Base-by-base conservation (phyloP, 2,888 invertebrate species). In the Latrodectus elegans region DNA sequence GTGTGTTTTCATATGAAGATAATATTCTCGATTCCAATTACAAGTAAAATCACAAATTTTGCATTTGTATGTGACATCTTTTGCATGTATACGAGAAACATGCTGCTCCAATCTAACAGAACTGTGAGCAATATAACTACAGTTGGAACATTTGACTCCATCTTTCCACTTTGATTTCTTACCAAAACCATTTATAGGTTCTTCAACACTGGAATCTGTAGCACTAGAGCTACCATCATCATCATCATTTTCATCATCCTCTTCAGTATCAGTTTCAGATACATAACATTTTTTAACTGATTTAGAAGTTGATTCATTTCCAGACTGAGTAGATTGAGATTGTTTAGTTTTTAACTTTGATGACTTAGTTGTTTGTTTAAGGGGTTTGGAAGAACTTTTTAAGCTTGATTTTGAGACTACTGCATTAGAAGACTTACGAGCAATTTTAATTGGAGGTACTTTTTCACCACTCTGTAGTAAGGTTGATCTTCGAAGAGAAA, bases 1-100 rank as follows among this genome's bases (percentile, higher is more conserved):
- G 91, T 94, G 94, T 22, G 81, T 83, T 90, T 94, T 94, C 94
- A 94, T 94, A 91, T 95, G 95, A 89, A 93, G 92, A 89, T 94
- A 93, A 91, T 94, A 95, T 90, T 94, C 94, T 60, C 94, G 93
- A 90, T 94, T 94, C 92, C 94, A 94, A 89, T 94, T 94, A 90
- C 94, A 94, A 73, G 94, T 93, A 91, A 94, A 95, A 14, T 93
- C 93, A 91, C 95, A 95, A 76, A 94, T 91, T 53, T 94, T 93
- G 91, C 95, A 95, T 90, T 94, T 93, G 90, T 94, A 94, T 4
- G 94, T 93, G 4, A 94, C 93, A 91, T 94, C 94, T 90, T 94
- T 93, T 22, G 94, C 93, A 91, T 94, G 94, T 84, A 93, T 93
- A 73, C 84, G 65, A 12, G 94, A 93, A 78, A 94, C 92, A 91